Conservation (phyloP, 1,140 invertebrate genomes). For the Drosophila setifemur region DNA sequence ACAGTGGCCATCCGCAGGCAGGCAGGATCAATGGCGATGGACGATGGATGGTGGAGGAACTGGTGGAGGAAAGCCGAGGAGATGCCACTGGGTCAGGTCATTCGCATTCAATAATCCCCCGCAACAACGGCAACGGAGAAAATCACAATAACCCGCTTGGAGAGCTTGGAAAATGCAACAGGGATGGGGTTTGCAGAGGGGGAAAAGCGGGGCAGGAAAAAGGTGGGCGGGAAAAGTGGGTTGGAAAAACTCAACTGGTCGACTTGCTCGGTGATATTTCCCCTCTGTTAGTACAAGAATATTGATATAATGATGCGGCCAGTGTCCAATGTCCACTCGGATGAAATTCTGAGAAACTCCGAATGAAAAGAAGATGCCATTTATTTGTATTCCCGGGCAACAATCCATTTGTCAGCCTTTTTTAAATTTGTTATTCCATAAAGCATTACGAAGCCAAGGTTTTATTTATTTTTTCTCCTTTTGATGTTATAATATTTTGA, state of each 20-base stretch:
- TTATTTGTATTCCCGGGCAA: slow-evolving; percentile 2
- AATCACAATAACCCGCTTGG: slow-evolving; percentile 23
- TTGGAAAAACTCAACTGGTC: slow-evolving; percentile 8
- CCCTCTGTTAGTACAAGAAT: slow-evolving; percentile 36
- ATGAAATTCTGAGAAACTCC: not conserved
- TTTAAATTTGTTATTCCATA: too few relatives aligned
- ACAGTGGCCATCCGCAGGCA: slow-evolving; percentile 23
- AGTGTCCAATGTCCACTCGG: slow-evolving; percentile 2
- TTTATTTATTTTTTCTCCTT: too few relatives aligned
- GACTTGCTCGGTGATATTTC: slow-evolving; percentile 53
- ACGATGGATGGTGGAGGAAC: not conserved
- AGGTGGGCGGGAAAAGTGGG: not conserved
- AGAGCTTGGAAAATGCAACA: not conserved
- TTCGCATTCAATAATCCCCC: slow-evolving; percentile 39
- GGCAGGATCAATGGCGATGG: slow-evolving; percentile 8
- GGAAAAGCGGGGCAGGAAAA: not conserved
- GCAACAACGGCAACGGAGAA: slow-evolving; percentile 24
- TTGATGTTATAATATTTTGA: too few relatives aligned
- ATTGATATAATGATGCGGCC: slow-evolving; percentile 43
- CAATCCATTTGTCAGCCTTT: not conserved
- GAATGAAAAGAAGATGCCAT: not conserved
- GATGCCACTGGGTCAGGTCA: slow-evolving; percentile 32
- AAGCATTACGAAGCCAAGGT: too few relatives aligned
- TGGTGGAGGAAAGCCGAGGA: not conserved
- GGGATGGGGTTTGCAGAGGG: too few relatives aligned